phyloP scores from a whole-genome alignment of 2,888 invertebrate genomes.

The Agrochola macilenta region DNA sequence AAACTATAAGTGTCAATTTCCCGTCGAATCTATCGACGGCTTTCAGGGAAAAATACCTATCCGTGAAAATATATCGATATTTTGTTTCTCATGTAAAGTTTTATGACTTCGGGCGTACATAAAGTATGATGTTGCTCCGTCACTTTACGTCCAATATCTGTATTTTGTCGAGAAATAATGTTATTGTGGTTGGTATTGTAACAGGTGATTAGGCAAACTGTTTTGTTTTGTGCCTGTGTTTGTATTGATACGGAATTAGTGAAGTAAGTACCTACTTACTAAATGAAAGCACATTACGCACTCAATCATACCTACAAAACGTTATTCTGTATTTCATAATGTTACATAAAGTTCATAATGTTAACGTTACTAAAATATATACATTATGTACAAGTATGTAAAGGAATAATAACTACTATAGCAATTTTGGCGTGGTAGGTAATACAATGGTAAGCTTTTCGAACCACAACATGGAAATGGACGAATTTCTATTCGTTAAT shows the following conservation, averaged over 20 bases:
- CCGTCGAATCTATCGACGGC: slow-evolving; percentile 9
- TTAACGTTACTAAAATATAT: too few species aligned
- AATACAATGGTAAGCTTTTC: background rate
- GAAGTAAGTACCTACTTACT: background rate
- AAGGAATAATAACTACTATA: background rate
- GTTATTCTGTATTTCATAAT: too few species aligned
- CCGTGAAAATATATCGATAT: slow-evolving; percentile 66
- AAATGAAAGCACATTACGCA: background rate
- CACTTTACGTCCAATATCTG: slow-evolving; percentile 49
- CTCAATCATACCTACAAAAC: background rate
- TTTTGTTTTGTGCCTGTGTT: slow-evolving; percentile 9
- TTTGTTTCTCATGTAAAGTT: slow-evolving; percentile 71
- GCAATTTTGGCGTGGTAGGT: background rate
- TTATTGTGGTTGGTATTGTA: slow-evolving; percentile 12
- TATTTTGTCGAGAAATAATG: slow-evolving; percentile 40
- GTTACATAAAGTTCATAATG: too few species aligned
- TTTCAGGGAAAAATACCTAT: slow-evolving; percentile 23
- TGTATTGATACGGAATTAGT: background rate
- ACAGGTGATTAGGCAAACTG: background rate
- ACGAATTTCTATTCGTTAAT: background rate
- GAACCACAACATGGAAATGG: background rate
- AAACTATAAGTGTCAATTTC: slow-evolving; percentile 2
- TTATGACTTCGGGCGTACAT: slow-evolving; percentile 65
- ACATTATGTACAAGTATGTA: too few species aligned
- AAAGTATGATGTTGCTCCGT: slow-evolving; percentile 46